These are phyloP conservation scores for Eleginops maclovinus DNA, from an alignment of 2,113 vertebrate genomes.

Conservation along the genomic window DNA sequence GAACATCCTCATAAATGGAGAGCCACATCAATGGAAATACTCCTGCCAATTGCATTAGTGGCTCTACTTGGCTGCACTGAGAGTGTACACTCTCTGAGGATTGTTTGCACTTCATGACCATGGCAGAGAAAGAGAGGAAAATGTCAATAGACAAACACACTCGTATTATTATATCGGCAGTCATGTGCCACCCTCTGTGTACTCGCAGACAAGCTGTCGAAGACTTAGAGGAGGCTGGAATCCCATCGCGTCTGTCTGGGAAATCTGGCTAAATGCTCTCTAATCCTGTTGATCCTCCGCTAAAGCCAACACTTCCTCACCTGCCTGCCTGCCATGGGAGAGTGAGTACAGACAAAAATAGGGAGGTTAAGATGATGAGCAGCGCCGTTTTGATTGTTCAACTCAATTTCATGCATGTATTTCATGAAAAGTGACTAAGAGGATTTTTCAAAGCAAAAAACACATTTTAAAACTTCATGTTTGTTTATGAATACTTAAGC, in stretches of 20 bases:
- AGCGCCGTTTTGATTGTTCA: background rate
- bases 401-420: background rate
- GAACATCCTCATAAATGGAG: constrained; percentile 60
- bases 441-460: too few species aligned
- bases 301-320: constrained; percentile 83
- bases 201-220: constrained; percentile 61
- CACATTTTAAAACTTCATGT: background rate
- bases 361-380: constrained; percentile 47
- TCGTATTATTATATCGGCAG: constrained; percentile 56
- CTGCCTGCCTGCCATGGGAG: constrained; percentile 77
- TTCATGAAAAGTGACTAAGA: background rate
- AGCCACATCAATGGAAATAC: constrained; percentile 61
- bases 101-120: constrained; percentile 68
- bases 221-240: constrained; percentile 75
- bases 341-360: constrained; percentile 61
- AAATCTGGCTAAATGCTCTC: constrained; percentile 79
- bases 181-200: constrained; percentile 72
- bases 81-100: constrained; percentile 49
- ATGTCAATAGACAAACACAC: constrained; percentile 61
- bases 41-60: constrained; percentile 53
- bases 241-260: constrained; percentile 76
- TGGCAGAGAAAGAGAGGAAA: constrained; percentile 41
- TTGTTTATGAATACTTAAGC: background rate
- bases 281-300: constrained; percentile 79
- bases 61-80: constrained; percentile 29